Base-by-base conservation (phyloP, 1,140 invertebrate genomes). In the Drosophila sproati region DNA sequence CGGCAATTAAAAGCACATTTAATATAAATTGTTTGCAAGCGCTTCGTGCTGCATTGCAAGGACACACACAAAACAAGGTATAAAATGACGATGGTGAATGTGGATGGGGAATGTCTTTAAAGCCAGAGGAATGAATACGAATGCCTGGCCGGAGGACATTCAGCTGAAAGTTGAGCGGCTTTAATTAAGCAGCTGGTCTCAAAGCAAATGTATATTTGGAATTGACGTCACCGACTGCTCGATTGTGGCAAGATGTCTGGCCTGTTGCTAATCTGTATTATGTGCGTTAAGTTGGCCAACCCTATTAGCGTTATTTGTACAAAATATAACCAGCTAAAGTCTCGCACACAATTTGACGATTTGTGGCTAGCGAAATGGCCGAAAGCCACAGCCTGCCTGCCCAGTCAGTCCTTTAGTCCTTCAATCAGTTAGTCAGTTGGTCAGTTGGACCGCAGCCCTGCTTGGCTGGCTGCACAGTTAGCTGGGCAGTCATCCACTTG, bases 251-350 rank as follows among this genome's bases (percentile, higher is more conserved):
- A 5, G 10, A 8, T 50, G 34, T 56, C 50, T 50, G 39, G 41
- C 47, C 55, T 45, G 20, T 60, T 73, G 74, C 69, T 81, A 86
- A 81, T 81, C 78, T 75, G 54, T 60, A 68, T 81, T 82, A 78
- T 86, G 82, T 81, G 82, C 82, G 82, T 81, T 59, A 78, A 86
- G 79, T 86, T 74, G 78, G 79, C 82, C 78, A 43, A 63, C 71
- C 64, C 82, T 87, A 87, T 77, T 73, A 82, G 74, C 79, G 74
- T 82, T 82, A 87, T 87, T 87, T 87, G 82, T 82, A 87, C 79
- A 77, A 74, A 79, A 77, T 69, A 70, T 71, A 82, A 60, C 61
- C 45, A 67, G 68, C 48, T 45, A 79, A 64, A 73, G 63, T 69
- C 20, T 50, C 54, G 50, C 67, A 72, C 78, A 83, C 52, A 82